Evolutionary conservation across 2,113 vertebrate genomes (phyloP), one percentile per base, ranked within the genome.

Genomic region (Elanus axillaris): DNA sequence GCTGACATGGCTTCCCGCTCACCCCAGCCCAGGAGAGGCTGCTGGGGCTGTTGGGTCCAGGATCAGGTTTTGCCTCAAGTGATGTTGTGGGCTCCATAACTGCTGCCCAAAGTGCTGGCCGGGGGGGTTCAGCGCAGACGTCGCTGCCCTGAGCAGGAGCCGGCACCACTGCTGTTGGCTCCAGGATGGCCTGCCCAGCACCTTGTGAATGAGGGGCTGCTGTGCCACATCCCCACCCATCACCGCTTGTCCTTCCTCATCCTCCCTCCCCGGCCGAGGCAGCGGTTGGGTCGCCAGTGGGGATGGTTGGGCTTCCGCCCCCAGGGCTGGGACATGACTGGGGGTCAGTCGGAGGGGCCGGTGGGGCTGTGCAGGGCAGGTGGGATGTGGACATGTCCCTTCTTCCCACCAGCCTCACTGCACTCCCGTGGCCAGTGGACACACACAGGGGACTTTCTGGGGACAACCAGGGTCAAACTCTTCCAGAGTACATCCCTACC

Each of bases 21-120:
- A 36, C 31, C 21, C 29, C n/a, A 53, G 21, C 38, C 67, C 9
- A 1, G 18, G 18, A 69, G 42, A 31, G 15, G 40, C 60, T 56
- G 58, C 20, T 23, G 3, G 53, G 50, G 36, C 63, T 32, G 6
- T 58, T 58, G 38, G 45, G 25, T 58, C 23, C 47, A 8, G 42
- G 21, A 20, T 53, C 38, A 38, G 52, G 45, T 74, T 50, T 25
- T 88, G 48, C 36, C 42, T 27, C 45, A 42, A 18, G 56, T 11
- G 53, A 4, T 50, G n/a, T 58, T 0, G 0, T 88, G 72, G 52
- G 10, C 32, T 86, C 52, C 1, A 0, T 32, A 86, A 45, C 27
- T 52, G 31, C 82, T 78, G 18, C 40, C 18, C 26, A 13, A 47
- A 56, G 14, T 2, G 1, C 38, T 32, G 42, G 16, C 16, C 1